phyloP scores from a whole-genome alignment of 2,113 vertebrate species.

The Callipepla squamata region DNA sequence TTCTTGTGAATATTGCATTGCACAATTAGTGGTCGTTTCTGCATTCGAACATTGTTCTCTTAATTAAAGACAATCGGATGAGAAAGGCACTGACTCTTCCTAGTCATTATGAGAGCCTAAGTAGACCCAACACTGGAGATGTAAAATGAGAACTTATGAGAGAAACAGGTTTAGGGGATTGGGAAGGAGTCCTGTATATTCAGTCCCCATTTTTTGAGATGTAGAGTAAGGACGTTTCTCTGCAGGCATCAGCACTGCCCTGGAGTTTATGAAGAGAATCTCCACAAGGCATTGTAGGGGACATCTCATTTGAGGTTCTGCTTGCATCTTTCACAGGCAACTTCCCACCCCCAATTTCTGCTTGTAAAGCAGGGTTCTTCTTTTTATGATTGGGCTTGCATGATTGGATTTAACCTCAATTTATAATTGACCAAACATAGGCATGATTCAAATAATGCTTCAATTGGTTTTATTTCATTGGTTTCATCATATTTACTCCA shows the following conservation, averaged over 20 bases:
- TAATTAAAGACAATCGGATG: constrained; percentile 73
- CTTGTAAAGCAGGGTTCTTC: background rate
- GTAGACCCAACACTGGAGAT: background rate
- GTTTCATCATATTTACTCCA: background rate
- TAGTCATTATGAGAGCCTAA: constrained; percentile 28
- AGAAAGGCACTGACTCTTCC: constrained; percentile 19
- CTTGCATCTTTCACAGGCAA: background rate
- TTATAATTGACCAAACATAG: background rate
- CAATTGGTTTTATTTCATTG: background rate
- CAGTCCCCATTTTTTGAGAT: background rate
- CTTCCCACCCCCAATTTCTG: background rate
- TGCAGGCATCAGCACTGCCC: background rate
- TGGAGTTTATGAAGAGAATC: background rate
- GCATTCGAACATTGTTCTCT: constrained; percentile 57
- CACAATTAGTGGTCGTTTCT: constrained; percentile 54
- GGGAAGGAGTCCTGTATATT: background rate
- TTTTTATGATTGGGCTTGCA: background rate
- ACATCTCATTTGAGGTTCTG: background rate
- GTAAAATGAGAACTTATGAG: background rate
- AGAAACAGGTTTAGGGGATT: background rate
- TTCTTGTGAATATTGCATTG: constrained; percentile 68
- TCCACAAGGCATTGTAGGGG: background rate
- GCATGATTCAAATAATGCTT: background rate
- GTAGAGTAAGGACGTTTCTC: background rate
- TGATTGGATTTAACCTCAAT: background rate